Conservation (phyloP, 2,888 invertebrate genomes). For the Sipha maydis region DNA sequence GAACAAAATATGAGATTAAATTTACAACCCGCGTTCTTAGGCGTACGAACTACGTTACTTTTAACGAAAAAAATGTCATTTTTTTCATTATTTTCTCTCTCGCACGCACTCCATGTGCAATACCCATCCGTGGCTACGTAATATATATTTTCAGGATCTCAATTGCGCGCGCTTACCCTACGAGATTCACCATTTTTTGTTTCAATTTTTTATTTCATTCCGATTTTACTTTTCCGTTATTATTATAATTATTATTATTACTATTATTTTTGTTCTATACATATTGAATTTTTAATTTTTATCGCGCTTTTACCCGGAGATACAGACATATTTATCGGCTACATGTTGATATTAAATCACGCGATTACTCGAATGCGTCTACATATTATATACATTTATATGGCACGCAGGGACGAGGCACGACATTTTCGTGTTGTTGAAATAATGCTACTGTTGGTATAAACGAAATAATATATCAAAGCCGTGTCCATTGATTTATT, state of each 20-base stretch:
- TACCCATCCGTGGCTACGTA: too few relatives aligned
- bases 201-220: background rate
- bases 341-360: background rate
- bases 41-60: too few relatives aligned
- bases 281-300: background rate
- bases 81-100: too few relatives aligned
- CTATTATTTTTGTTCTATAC: background rate
- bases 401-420: background rate
- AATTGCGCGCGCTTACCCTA: background rate
- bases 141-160: too few relatives aligned
- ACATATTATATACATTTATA: background rate
- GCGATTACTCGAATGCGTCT: background rate
- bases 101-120: too few relatives aligned
- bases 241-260: background rate
- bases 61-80: too few relatives aligned
- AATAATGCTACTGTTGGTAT: too few relatives aligned
- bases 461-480: too few relatives aligned
- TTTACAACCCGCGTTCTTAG: conserved; percentile 21
- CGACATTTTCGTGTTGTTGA: too few relatives aligned
- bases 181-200: background rate
- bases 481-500: too few relatives aligned
- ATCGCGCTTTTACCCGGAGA: background rate
- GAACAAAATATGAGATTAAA: conserved; percentile 45
- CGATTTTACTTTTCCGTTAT: background rate
- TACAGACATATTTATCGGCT: background rate